These are phyloP conservation scores for Ligdia adustata DNA, from an alignment of 2,888 invertebrate species.

Conservation along the genomic window DNA sequence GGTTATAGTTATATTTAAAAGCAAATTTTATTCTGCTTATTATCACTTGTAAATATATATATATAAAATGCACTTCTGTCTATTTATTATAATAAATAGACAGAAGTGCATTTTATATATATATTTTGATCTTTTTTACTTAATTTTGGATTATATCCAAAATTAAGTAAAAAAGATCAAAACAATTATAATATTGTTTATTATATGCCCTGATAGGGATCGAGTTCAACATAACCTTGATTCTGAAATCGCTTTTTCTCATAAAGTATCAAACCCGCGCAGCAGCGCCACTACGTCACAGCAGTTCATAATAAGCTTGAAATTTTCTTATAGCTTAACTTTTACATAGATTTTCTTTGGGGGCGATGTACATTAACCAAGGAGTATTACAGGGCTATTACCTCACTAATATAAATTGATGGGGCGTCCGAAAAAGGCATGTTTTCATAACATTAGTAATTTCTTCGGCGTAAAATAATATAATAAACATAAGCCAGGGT, in stretches of 20 bases:
- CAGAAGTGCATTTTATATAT: no score
- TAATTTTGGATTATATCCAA: no score
- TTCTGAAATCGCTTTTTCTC: background rate
- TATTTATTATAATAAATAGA: no score
- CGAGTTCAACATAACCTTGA: no score
- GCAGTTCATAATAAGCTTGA: conserved; percentile 76
- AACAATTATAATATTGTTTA: no score
- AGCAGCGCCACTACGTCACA: conserved; percentile 53
- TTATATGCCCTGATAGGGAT: no score
- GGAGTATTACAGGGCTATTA: conserved; percentile 61
- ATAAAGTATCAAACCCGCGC: conserved; percentile 55
- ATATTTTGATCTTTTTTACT: no score
- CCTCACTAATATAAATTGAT: conserved; percentile 82
- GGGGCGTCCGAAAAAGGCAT: conserved; percentile 77
- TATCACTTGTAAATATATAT: no score
- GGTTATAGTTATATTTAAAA: no score
- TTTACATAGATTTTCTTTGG: conserved; percentile 78
- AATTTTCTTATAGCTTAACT: conserved; percentile 79
- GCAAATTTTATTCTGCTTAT: no score
- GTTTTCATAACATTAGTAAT: conserved; percentile 80
- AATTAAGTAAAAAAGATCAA: no score
- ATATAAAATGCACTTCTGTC: no score
- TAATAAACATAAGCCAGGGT: conserved; percentile 68
- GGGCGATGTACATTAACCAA: conserved; percentile 53
- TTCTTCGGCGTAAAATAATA: conserved; percentile 80